Evolutionary conservation across 2,888 invertebrate genomes (phyloP), one percentile per base, ranked within the genome.

Genomic region (Elaeidobius kamerunicus): DNA sequence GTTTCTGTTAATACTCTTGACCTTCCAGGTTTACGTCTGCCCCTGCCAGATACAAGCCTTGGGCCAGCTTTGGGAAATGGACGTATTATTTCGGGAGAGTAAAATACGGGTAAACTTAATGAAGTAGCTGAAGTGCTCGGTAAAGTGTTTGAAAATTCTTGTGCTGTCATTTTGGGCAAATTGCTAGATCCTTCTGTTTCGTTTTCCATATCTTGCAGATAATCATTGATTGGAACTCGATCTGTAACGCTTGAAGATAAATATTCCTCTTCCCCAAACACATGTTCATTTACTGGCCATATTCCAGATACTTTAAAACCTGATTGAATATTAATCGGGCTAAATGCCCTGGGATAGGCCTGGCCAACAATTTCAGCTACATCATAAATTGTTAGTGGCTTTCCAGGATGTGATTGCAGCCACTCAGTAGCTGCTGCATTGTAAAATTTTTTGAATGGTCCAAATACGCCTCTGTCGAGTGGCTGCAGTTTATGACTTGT

Each of bases 401-500:
- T 43, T 16, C 43, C 43, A 3, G 41, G 23, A 27, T 41, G 7
- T 15, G 27, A 27, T 16, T 41, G 41, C 12, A 41, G 7, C 41
- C 41, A 23, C 23, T 41, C 39, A 30, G 30, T 30, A 30, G 30
- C 41, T 41, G 41, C 41, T 27, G 27, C 30, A 20, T 41, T 41
- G 16, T 23, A 36, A 36, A 36, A 36, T 14, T 5, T 36, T 18
- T 36, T 36, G 12, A 36, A 36, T 7, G 14, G 20, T 20, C 40
- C 40, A 40, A 40, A 40, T 7, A 40, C 40, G n/a, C 20, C 27
- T 15, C 42, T 23, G 11, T 42, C 42, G 1, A 60, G 52, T 49
- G 60, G 63, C 48, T 65, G 61, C 45, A 61, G 39, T 30, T 63
- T 59, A 49, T 61, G 60, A 19, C 53, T 60, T 19, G 58, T 61